phyloP scores from a whole-genome alignment of 2,113 vertebrate genomes.

The Eurystomus gularis region DNA sequence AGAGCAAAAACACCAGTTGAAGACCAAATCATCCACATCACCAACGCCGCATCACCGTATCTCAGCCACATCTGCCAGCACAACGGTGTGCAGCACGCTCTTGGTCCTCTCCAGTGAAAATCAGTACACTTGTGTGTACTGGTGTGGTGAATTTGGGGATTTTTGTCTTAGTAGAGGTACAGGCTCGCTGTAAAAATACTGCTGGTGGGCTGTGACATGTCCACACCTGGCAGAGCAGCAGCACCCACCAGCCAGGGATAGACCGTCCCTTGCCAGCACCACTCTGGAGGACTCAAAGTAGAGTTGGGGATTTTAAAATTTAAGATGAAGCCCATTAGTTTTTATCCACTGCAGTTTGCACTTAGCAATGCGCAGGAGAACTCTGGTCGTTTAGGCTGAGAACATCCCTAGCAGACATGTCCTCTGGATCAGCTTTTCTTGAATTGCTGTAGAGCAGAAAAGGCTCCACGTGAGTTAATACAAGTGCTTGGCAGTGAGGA shows the following conservation, averaged over 20 bases:
- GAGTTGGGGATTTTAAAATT: background rate
- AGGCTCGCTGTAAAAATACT: background rate
- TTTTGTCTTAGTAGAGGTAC: background rate
- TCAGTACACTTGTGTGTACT: background rate
- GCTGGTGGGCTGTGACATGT: background rate
- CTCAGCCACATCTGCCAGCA: background rate
- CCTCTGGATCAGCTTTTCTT: background rate
- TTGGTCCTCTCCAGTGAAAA: background rate
- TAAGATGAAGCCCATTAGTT: background rate
- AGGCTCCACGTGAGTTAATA: background rate
- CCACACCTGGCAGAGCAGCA: background rate
- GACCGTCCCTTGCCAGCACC: background rate
- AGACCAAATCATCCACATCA: background rate
- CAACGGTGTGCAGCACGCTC: background rate
- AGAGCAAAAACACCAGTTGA: background rate
- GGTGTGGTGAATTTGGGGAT: background rate
- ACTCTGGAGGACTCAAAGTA: background rate
- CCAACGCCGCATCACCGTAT: background rate
- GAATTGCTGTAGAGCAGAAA: background rate
- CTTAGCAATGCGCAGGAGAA: background rate
- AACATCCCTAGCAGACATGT: background rate
- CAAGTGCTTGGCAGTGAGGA: background rate
- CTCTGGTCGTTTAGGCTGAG: background rate
- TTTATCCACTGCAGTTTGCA: background rate
- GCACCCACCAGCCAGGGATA: background rate